A percentile compares a stretch with the other conserved stretches of the same genome.
Evolutionary conservation across 2,888 invertebrate genomes (phyloP).

Genomic region (Ischnus inquisitorius): DNA sequence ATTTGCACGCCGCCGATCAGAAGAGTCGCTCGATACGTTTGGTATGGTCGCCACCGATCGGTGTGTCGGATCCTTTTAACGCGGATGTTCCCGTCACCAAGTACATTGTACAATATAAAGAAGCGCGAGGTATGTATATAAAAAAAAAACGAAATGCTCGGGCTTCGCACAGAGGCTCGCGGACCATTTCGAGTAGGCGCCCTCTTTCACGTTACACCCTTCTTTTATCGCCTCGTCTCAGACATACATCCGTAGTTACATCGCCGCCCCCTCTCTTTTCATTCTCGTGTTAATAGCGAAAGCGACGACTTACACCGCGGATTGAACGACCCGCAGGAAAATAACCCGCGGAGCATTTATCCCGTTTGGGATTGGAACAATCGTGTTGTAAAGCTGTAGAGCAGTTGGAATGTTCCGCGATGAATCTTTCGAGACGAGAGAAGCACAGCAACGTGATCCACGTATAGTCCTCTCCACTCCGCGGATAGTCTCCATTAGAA

Average conservation of each 20-base stretch:
- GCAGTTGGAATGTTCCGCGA: conserved; percentile 25
- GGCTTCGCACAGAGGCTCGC: not conserved
- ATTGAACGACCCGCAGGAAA: not conserved
- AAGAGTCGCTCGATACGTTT: conserved; percentile 87
- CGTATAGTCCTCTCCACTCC: conserved; percentile 1
- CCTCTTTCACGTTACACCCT: not conserved
- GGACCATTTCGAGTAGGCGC: conserved; percentile 10
- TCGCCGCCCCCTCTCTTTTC: conserved; percentile 24
- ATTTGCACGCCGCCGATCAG: conserved; percentile 87
- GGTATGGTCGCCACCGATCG: conserved; percentile 86
- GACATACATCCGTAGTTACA: conserved; percentile 28
- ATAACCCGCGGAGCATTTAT: conserved; percentile 21
- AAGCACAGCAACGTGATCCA: not conserved
- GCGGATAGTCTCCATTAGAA: conserved; percentile 21
- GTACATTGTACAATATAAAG: conserved; percentile 88
- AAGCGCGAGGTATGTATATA: conserved; percentile 85
- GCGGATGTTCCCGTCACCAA: conserved; percentile 87
- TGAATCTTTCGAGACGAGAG: not conserved
- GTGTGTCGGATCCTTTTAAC: conserved; percentile 84
- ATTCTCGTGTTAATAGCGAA: conserved; percentile 12
- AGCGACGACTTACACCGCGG: not conserved
- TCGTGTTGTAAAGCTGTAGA: conserved; percentile 11
- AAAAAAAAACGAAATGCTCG: not conserved
- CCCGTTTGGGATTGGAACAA: conserved; percentile 9
- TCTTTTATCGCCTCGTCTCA: conserved; percentile 19